Base-by-base conservation (phyloP, 1,140 invertebrate genomes). In the Danaus plexippus region DNA sequence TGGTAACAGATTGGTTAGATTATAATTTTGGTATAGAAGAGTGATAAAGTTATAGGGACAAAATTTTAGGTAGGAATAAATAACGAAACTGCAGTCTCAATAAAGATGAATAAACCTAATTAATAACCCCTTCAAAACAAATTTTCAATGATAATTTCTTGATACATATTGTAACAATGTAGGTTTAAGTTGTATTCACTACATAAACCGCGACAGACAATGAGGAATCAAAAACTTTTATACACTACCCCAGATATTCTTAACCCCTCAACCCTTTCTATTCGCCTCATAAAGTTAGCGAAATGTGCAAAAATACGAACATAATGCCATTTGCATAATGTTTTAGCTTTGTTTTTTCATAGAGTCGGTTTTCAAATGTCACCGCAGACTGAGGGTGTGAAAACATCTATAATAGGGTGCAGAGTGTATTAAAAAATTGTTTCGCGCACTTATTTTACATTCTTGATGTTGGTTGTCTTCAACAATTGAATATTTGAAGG, bases 321-420 rank as follows among this genome's bases (percentile, higher is more conserved):
- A 84, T 84, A 83, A 79, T 79, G 79, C 69, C 81, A 87, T 87
- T 87, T 87, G 84, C 84, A 87, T 87, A 87, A 83, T 85, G 73
- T 86, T 81, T 74, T 57, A 71, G 73, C 77, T 74, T 86, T 84
- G 78, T 84, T 86, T 86, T 86, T 85, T 81, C 79, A 80, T 83
- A 80, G 72, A 80, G 77, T 66, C 66, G 69, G 68, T 69, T 84
- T 75, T 82, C 76, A 87, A 87, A 87, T 87, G 84, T 87, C 84
- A 87, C 79, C 84, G 71, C 77, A 75, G 69, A 64, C 52, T 60
- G 68, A 69, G 84, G 81, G 84, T 82, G 80, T 70, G 74, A 82
- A 82, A 78, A 80, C 67, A 70, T 68, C 78, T 77, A 85, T 82
- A 77, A 85, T 66, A 67, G 80, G 78, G 80, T 74, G 76, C 67